Percentiles rank a stretch among this genome's conserved stretches.
Conservation (phyloP, 2,888 invertebrate genomes). For the Malthinus flaveolus region DNA sequence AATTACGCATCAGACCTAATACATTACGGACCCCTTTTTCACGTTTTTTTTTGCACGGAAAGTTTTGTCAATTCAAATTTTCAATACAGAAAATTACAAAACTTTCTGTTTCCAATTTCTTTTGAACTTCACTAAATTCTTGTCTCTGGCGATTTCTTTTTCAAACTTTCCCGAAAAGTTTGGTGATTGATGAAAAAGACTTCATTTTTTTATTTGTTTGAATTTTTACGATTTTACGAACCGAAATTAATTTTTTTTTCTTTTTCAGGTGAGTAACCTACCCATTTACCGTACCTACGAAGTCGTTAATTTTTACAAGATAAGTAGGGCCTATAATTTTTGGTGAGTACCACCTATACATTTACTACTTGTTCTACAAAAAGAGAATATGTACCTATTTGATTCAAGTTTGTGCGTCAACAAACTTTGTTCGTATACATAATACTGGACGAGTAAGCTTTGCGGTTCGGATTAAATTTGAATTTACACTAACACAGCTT, state of each 20-base stretch:
- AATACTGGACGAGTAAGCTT: slow-evolving; percentile 44
- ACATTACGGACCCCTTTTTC: background rate
- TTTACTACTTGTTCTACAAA: background rate
- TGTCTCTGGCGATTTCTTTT: slow-evolving; percentile 13
- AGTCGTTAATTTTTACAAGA: background rate
- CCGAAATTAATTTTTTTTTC: slow-evolving; percentile 10
- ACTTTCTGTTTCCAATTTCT: slow-evolving; percentile 5
- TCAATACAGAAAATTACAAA: slow-evolving; percentile 7
- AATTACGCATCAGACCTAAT: too few relatives aligned
- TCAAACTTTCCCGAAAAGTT: slow-evolving; percentile 9
- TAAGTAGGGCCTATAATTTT: slow-evolving; percentile 2
- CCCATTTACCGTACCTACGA: background rate
- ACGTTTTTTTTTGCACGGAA: background rate
- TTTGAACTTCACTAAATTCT: slow-evolving; percentile 7
- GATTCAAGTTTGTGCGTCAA: slow-evolving; percentile 13
- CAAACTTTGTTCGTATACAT: slow-evolving; percentile 26
- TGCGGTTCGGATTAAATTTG: slow-evolving; percentile 46
- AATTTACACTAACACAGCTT: slow-evolving; percentile 45
- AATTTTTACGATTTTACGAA: background rate
- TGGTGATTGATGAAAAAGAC: slow-evolving; percentile 19
- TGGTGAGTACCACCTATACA: background rate
- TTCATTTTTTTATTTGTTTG: slow-evolving; percentile 9
- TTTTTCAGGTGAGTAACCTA: slow-evolving; percentile 24
- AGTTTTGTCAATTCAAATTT: slow-evolving; percentile 4
- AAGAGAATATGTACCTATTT: background rate